phyloP scores from a whole-genome alignment of 2,113 vertebrate species.

The Blennius ocellaris region DNA sequence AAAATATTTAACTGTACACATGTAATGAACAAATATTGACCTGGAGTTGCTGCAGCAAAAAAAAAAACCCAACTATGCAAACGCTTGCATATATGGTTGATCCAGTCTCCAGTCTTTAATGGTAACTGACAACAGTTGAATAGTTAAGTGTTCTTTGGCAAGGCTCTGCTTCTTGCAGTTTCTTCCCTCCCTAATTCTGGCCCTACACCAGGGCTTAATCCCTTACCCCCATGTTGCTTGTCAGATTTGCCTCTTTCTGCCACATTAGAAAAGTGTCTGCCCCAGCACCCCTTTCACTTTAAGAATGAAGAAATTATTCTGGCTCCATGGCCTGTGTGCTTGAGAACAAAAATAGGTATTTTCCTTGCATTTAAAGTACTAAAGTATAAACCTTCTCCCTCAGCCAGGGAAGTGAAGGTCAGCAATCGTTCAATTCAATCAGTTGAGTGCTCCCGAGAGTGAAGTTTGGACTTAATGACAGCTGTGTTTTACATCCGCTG shows the following conservation, averaged over 20 bases:
- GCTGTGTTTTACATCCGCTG: constrained; percentile 15
- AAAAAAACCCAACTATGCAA: constrained; percentile 20
- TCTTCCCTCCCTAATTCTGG: constrained; percentile 58
- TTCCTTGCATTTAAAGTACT: constrained; percentile 25
- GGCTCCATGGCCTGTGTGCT: background rate
- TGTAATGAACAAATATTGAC: background rate
- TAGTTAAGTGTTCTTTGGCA: constrained; percentile 64
- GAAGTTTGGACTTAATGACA: constrained; percentile 22
- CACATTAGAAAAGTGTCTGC: constrained; percentile 44
- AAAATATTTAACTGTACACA: background rate
- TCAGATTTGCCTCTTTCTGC: constrained; percentile 60
- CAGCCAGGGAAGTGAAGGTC: constrained; percentile 40
- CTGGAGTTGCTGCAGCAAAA: background rate
- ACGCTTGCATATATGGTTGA: constrained; percentile 62
- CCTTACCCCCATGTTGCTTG: constrained; percentile 55
- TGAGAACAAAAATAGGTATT: constrained; percentile 38
- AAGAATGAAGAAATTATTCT: constrained; percentile 26
- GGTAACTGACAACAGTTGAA: constrained; percentile 74
- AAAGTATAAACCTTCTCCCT: constrained; percentile 26
- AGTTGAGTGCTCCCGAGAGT: constrained; percentile 43
- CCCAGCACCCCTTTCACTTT: background rate
- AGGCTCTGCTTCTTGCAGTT: constrained; percentile 48
- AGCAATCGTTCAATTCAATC: constrained; percentile 35
- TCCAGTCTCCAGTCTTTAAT: constrained; percentile 67
- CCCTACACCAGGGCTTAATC: constrained; percentile 63